Base-by-base conservation (phyloP, 2,797 vertebrate species). In the Squalus acanthias region DNA sequence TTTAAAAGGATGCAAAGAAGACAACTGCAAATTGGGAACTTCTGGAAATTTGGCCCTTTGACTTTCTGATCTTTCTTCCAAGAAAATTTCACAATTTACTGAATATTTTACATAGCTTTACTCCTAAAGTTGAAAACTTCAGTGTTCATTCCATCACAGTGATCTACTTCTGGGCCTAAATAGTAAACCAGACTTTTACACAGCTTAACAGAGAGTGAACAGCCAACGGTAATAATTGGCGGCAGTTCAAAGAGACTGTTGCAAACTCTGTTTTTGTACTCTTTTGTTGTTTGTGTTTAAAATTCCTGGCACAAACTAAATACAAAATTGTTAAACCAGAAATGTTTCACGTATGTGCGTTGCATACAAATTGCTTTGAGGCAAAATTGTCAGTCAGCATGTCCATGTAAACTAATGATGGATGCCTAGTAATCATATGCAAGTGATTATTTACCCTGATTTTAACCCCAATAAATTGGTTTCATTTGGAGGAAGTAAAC, bases 281-380 rank as follows among this genome's bases (percentile, higher is more conserved):
- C n/a, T 67, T 53, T 65, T 93, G 79, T 93, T 46, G 63, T 65
- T 93, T 93, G 65, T 93, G 63, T 69, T 93, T 93, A 93, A 93
- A 93, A 93, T 93, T 69, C n/a, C n/a, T 93, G 91, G 91, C 63
- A 93, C 33, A 93, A 20, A 46, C 65, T 39, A 10, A 65, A 93
- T 46, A 93, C 15, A 93, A 93, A 93, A 85, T 50, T 85, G 39
- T 85, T 46, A 50, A 85, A 50, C 79, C 79, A 85, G 39, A 85
- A 85, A 69, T 69, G 91, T 46, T 93, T 93, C 65, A 33, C 8
- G n/a, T 9, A 46, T 93, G 63, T 22, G 1, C 20, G 17, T 46
- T 93, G 63, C 63, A 93, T 67, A 39, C 63, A 93, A 93, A 93
- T 69, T 65, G 79, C 20, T 85, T 50, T 85, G 91, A 93, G 63